Base-by-base conservation (phyloP, 2,888 invertebrate species). In the Drosophila formosana region DNA sequence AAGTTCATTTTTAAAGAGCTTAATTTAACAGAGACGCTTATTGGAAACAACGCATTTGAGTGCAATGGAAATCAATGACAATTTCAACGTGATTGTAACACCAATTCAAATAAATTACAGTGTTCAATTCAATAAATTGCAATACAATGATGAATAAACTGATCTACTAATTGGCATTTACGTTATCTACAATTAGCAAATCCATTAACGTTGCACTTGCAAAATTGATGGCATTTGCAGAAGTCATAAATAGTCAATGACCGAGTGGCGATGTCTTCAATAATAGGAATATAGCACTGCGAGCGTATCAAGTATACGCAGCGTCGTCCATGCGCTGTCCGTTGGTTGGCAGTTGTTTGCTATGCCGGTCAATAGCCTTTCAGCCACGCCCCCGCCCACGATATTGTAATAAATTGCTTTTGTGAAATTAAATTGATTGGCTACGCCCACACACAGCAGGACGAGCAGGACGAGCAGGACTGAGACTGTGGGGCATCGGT, bases 381-480 rank as follows among this genome's bases (percentile, higher is more conserved):
- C 18, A 13, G 65, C 56, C 75, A 52, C 49, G 58, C 72, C 69
- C 69, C 43, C 58, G 53, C 61, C 62, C 67, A 68, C 65, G 65
- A 73, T 80, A 80, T 78, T 75, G 73, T 82, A 81, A 86, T 83
- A 88, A 80, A 83, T 85, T 82, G 79, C 75, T 80, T 79, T 82
- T 82, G 88, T 72, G 73, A 80, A 84, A 82, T 85, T 82, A 83
- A 87, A 87, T 88, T 89, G 89, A 90, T 89, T 90, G 77, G 78
- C 77, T 32, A 49, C 49, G 56, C 41, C 63, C 47, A 37, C 39
- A 32, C 30, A 47, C 63, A 18, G n/a, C n/a, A 4, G n/a, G n/a
- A 11, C 30, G 13, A 30, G 51, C 26, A 26, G 18, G 26, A 51
- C 25, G 34, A 43, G 7, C 46, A 25, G 39, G 34, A 47, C 34